phyloP scores from a whole-genome alignment of 2,113 vertebrate species.

The Uria aalge region DNA sequence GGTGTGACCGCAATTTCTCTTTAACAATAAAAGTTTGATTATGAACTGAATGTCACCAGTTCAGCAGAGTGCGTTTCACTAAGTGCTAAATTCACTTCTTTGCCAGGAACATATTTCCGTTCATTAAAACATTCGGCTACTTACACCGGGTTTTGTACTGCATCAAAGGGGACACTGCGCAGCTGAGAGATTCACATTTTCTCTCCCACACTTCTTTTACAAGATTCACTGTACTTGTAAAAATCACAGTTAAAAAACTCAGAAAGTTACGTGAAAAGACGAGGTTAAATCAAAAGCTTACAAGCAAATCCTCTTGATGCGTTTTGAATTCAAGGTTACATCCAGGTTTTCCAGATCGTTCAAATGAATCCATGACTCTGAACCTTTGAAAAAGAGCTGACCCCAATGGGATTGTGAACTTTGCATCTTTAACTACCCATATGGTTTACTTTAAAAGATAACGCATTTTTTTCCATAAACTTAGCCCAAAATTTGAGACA shows the following conservation, averaged over 20 bases:
- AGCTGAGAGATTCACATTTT: background rate
- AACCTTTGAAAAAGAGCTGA: background rate
- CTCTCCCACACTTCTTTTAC: background rate
- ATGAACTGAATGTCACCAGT: background rate
- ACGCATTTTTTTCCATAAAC: background rate
- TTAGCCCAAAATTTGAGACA: background rate
- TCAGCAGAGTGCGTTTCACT: background rate
- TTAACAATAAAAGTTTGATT: slow-evolving; percentile 2
- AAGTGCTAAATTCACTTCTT: background rate
- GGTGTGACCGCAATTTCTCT: background rate
- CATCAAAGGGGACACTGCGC: background rate
- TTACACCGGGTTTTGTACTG: background rate
- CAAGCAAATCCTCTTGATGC: background rate
- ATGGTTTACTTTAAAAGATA: background rate
- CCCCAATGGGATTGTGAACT: background rate
- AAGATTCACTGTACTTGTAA: background rate
- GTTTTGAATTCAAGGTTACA: background rate
- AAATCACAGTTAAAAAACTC: background rate
- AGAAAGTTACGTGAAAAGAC: background rate
- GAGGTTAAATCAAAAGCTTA: background rate
- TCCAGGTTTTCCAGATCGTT: background rate
- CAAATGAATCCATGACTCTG: background rate
- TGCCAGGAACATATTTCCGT: background rate
- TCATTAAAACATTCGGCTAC: background rate
- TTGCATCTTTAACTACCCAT: background rate